A percentile compares a stretch with the other conserved stretches of the same genome.
Conservation (phyloP, 2,888 invertebrate species). For the Orthosia cruda region DNA sequence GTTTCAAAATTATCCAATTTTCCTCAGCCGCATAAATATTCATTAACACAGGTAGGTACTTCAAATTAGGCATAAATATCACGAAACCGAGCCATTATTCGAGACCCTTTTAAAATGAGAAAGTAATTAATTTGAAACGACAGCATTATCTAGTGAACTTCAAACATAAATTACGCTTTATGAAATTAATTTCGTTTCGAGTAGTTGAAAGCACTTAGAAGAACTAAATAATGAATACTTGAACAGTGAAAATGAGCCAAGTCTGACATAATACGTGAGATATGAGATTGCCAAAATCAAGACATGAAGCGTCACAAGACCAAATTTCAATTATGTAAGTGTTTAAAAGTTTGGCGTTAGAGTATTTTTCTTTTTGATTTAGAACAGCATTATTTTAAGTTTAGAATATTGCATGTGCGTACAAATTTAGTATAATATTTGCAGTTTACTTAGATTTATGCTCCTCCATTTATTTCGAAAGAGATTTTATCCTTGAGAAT, state of each 20-base stretch:
- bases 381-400: conserved; percentile 30
- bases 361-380: conserved; percentile 33
- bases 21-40: conserved; percentile 45
- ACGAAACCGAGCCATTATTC: conserved; percentile 40
- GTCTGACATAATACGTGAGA: conserved; percentile 70
- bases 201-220: conserved; percentile 65
- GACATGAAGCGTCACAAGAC: conserved; percentile 50
- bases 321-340: conserved; percentile 59
- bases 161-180: conserved; percentile 64
- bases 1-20: conserved; percentile 35
- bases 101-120: conserved; percentile 58
- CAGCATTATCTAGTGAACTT: conserved; percentile 61
- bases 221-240: conserved; percentile 72
- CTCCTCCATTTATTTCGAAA: conserved; percentile 31
- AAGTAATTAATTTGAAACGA: conserved; percentile 64
- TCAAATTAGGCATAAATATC: conserved; percentile 57
- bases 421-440: conserved; percentile 23
- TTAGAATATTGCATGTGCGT: conserved; percentile 7
- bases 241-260: conserved; percentile 73
- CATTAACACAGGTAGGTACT: conserved; percentile 35
- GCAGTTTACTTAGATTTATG: conserved; percentile 41
- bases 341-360: conserved; percentile 27
- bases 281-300: conserved; percentile 69
- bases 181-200: conserved; percentile 63
- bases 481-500: conserved; percentile 21